These are phyloP conservation scores for Hydrolagus colliei DNA, from an alignment of 2,797 vertebrate species.

Conservation along the genomic window DNA sequence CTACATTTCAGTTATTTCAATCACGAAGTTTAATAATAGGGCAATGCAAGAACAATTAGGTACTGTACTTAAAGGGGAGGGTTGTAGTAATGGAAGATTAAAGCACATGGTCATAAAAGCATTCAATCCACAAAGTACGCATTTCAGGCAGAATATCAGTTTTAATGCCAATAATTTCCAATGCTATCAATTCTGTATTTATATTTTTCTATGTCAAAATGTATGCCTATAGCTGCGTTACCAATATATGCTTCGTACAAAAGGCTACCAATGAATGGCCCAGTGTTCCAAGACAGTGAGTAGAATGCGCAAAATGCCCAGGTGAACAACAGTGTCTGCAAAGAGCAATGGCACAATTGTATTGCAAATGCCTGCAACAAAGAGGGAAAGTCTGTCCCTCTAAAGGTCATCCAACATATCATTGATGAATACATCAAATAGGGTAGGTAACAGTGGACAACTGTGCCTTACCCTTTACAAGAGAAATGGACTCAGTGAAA, in stretches of 20 bases:
- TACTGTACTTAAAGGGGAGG: neutral
- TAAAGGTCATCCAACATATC: no score
- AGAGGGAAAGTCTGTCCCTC: no score
- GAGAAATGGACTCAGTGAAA: no score
- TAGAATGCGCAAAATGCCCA: no score
- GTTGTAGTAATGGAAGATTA: neutral
- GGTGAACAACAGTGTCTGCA: no score
- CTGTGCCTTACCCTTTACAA: no score
- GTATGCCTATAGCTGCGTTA: neutral
- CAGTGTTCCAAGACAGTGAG: no score
- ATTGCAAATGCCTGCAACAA: no score
- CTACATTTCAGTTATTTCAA: neutral
- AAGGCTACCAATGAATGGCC: neutral
- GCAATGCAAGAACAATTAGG: neutral
- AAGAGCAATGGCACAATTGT: no score
- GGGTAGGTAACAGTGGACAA: no score
- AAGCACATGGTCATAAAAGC: neutral
- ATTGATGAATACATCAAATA: no score
- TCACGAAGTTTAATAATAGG: neutral
- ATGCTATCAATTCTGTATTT: neutral
- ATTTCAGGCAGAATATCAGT: neutral
- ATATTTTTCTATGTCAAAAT: no score
- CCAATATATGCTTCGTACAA: neutral
- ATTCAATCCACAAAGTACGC: neutral
- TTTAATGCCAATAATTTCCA: neutral